Conservation (phyloP, 1,140 invertebrate genomes). For the Caenorhabditis latens region DNA sequence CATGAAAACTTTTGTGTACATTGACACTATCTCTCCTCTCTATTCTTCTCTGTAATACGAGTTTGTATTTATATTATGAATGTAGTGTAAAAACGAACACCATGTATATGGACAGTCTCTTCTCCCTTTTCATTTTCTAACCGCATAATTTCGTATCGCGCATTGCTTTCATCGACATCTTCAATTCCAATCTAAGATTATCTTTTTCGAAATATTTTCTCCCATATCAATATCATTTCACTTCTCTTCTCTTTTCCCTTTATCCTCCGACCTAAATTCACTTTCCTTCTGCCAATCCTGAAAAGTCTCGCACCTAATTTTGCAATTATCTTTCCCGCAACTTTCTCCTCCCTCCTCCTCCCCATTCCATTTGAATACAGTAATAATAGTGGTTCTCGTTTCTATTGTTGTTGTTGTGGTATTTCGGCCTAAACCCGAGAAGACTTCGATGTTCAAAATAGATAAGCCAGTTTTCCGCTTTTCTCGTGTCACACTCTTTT, state of each 20-base stretch:
- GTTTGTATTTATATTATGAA: conserved; percentile 46
- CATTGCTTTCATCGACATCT: conserved; percentile 1
- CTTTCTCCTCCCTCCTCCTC: neutral
- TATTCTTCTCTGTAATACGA: conserved; percentile 39
- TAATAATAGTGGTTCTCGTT: neutral
- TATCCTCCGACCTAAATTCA: conserved; percentile 39
- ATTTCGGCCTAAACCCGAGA: conserved; percentile 11
- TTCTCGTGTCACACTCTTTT: conserved; percentile 32
- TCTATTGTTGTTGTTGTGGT: conserved; percentile 10
- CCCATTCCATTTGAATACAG: conserved; percentile 29
- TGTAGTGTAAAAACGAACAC: conserved; percentile 53
- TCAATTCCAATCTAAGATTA: conserved; percentile 27
- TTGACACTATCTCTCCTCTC: conserved; percentile 28
- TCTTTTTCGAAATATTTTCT: conserved; percentile 29
- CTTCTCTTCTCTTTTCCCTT: neutral
- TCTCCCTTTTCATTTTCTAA: neutral
- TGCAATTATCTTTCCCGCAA: conserved; percentile 34
- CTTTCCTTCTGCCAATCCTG: conserved; percentile 32
- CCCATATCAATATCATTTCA: conserved; percentile 24
- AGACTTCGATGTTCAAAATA: conserved; percentile 31
- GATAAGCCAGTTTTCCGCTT: conserved; percentile 51
- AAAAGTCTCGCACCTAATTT: conserved; percentile 49
- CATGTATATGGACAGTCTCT: conserved; percentile 19
- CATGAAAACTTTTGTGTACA: conserved; percentile 43
- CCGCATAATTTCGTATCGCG: conserved; percentile 43